Percentiles rank a stretch among this genome's conserved stretches.
These are phyloP conservation scores for Ibidorhyncha struthersii DNA, from an alignment of 2,113 vertebrate species.

Conservation along the genomic window DNA sequence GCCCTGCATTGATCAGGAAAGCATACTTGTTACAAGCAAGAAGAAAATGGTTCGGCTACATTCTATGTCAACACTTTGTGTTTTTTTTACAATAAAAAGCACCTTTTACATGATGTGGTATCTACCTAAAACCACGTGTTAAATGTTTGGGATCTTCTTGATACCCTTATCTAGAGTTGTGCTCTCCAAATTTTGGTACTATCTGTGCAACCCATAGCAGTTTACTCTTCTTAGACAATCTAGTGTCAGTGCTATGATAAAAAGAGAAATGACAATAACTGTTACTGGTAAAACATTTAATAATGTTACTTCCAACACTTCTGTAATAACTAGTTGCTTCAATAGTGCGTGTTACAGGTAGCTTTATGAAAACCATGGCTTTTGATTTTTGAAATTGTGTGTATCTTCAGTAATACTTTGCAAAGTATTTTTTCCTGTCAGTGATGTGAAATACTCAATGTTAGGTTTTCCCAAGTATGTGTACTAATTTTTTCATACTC, in stretches of 20 bases:
- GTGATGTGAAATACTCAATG: not conserved
- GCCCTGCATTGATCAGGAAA: not conserved
- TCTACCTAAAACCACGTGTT: not conserved
- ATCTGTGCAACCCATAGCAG: not conserved
- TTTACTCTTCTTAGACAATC: not conserved
- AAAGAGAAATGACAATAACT: not conserved
- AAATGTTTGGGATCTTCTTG: not conserved
- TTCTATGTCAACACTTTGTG: not conserved
- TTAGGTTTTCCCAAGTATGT: not conserved
- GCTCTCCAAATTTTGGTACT: not conserved
- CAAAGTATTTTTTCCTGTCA: not conserved
- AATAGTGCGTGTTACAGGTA: not conserved
- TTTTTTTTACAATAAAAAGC: not conserved
- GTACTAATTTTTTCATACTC: not conserved
- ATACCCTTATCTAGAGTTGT: not conserved
- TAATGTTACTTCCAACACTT: not conserved
- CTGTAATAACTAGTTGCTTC: not conserved
- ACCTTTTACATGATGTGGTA: not conserved
- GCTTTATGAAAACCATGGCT: not conserved
- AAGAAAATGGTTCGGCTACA: not conserved
- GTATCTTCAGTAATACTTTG: not conserved
- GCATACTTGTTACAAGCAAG: not conserved
- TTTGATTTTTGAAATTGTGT: not conserved
- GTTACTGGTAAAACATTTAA: not conserved
- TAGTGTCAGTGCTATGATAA: not conserved